Percentiles rank a stretch among this genome's conserved stretches.
phyloP scores from a whole-genome alignment of 2,888 invertebrate genomes.

The Parnassius orleans region DNA sequence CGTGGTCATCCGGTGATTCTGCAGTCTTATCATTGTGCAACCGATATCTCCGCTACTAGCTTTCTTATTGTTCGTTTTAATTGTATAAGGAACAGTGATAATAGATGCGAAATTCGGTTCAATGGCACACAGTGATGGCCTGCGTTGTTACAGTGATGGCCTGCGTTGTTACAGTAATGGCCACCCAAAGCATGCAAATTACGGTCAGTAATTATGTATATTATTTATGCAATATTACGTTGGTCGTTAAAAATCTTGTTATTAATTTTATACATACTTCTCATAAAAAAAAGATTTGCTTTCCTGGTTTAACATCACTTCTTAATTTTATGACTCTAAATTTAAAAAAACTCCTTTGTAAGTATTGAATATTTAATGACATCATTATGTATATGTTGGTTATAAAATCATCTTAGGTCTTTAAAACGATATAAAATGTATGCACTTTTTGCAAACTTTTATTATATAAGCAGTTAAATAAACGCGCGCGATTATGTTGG shows the following conservation, averaged over 20 bases:
- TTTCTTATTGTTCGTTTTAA: constrained; percentile 77
- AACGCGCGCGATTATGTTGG: constrained; percentile 1
- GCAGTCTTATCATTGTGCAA: constrained; percentile 57
- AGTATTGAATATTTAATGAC: constrained; percentile 24
- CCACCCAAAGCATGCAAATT: not conserved
- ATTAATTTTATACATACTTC: no score
- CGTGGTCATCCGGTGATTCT: constrained; percentile 74
- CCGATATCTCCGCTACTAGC: constrained; percentile 50
- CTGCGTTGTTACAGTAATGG: not conserved
- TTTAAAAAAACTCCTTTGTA: constrained; percentile 12
- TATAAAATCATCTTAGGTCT: constrained; percentile 16
- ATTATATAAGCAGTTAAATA: constrained; percentile 9
- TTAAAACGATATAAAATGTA: constrained; percentile 18
- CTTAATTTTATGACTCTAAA: constrained; percentile 5
- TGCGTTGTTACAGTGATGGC: not conserved
- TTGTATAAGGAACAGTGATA: constrained; percentile 50
- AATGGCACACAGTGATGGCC: constrained; percentile 46
- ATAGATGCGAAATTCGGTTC: constrained; percentile 47
- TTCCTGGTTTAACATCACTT: not conserved
- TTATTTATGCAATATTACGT: not conserved
- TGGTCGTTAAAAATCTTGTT: not conserved
- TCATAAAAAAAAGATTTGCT: not conserved
- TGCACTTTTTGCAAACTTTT: constrained; percentile 15
- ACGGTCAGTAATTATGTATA: no score
- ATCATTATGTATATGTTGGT: constrained; percentile 15